phyloP scores from a whole-genome alignment of 2,888 invertebrate genomes.

The Pheosia tremula region DNA sequence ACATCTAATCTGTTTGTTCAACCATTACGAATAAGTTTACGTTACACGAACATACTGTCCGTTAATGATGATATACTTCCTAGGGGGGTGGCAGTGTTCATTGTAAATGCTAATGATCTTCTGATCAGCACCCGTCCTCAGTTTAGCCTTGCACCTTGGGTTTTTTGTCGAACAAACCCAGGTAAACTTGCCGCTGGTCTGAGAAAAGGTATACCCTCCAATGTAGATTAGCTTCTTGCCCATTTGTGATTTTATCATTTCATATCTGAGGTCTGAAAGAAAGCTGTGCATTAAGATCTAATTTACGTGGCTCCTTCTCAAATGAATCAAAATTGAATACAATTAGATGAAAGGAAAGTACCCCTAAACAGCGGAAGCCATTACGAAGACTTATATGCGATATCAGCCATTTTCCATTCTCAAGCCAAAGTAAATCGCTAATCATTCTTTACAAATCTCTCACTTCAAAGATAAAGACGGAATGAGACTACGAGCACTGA shows the following conservation, averaged over 20 bases:
- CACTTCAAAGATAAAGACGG: too few species aligned
- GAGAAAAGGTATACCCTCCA: constrained; percentile 10
- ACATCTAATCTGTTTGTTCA: too few species aligned
- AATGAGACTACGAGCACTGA: too few species aligned
- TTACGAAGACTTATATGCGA: too few species aligned
- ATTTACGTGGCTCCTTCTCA: too few species aligned
- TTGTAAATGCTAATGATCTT: constrained; percentile 11
- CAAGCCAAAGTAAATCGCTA: too few species aligned
- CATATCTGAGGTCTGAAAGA: constrained; percentile 2
- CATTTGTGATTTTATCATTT: constrained; percentile 8
- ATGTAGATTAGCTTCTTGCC: constrained; percentile 10
- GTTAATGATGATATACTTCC: constrained; percentile 9
- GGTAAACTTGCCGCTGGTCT: not conserved
- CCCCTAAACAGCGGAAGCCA: too few species aligned
- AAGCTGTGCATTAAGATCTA: not conserved
- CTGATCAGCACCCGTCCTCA: constrained; percentile 8
- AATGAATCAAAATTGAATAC: too few species aligned
- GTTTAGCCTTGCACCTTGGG: constrained; percentile 15
- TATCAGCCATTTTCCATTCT: too few species aligned
- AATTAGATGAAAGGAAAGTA: too few species aligned
- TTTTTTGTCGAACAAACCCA: constrained; percentile 12
- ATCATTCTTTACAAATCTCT: too few species aligned
- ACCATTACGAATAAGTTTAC: too few species aligned
- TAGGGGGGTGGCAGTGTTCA: constrained; percentile 13
- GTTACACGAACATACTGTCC: constrained; percentile 3